Base-by-base conservation (phyloP, 2,113 vertebrate genomes). In the Spizaetus ornatus region DNA sequence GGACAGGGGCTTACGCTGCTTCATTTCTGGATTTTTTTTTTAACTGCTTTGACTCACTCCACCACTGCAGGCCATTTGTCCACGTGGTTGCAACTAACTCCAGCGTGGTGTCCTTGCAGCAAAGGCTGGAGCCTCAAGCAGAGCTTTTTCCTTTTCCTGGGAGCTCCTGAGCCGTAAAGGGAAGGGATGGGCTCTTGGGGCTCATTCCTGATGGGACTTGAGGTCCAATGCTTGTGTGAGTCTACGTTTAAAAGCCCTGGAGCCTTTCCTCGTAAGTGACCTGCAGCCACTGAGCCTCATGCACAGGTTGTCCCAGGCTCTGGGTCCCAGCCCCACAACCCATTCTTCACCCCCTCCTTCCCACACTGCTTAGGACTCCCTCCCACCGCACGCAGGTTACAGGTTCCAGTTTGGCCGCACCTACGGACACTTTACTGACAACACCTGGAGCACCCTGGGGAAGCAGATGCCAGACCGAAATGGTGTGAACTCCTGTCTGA, bases 371-470 rank as follows among this genome's bases (percentile, higher is more conserved):
- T 65, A 62, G 23, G 50, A 31, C 27, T 23, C n/a, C 29, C 25
- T 48, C n/a, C n/a, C 2, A 1, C 32, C 50, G 16, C 40, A 38
- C 38, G 34, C 66, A 98, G 98, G 98, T 71, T 98, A 97, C 91
- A 98, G 96, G 89, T 98, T 98, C 95, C 98, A 97, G 92, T 98
- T 98, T 43, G 98, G 98, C n/a, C 94, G 91, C 42, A 98, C 97
- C n/a, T 98, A 97, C 36, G 97, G 98, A 50, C 93, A 98, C 43
- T 97, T 99, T 36, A 98, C 98, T 86, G 85, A 96, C 27, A 96
- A 98, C 27, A 96, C 97, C 78, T 98, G 70, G 97, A 96, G 90
- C 66, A 94, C 76, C 26, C 69, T 83, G 53, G 91, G 96, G 93
- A 98, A 96, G 92, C 93, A 95, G 80, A 86, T 73, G 42, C 42